Percentiles rank a stretch among this genome's conserved stretches.
Evolutionary conservation across 2,888 invertebrate species (phyloP).

Genomic region (Pseudococcus viburni): DNA sequence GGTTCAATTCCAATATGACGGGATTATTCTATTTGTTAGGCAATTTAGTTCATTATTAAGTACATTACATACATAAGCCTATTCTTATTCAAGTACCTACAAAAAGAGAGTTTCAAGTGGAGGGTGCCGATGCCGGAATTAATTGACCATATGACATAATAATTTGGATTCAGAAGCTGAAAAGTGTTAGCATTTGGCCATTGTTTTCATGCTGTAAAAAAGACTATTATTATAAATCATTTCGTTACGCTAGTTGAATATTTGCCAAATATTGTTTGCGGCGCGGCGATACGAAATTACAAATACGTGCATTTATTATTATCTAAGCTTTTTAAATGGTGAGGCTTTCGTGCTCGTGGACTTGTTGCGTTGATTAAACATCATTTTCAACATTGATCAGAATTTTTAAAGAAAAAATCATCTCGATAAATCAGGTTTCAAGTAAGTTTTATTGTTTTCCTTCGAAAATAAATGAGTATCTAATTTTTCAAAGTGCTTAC

Average conservation of each 20-base stretch:
- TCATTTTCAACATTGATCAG: no score
- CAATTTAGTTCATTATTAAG: no score
- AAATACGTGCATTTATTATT: constrained; percentile 10
- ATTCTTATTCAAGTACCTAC: no score
- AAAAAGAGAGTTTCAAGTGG: background rate
- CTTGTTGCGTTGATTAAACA: background rate
- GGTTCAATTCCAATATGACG: no score
- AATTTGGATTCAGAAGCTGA: background rate
- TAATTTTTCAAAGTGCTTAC: no score
- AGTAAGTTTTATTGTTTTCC: no score
- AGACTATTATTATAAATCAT: constrained; percentile 23
- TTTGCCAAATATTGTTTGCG: constrained; percentile 9
- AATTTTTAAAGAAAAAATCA: no score
- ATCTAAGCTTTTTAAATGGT: constrained; percentile 7
- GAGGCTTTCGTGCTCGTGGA: background rate
- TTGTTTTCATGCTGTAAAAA: constrained; percentile 1
- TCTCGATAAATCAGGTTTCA: no score
- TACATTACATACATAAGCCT: no score
- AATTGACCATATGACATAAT: background rate
- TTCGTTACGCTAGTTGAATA: constrained; percentile 1
- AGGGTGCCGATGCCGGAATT: background rate
- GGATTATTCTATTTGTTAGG: no score
- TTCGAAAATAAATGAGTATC: no score
- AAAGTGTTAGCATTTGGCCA: background rate
- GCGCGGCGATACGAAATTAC: constrained; percentile 7